Base-by-base conservation (phyloP, 2,888 invertebrate genomes). In the Drosophila cognata region DNA sequence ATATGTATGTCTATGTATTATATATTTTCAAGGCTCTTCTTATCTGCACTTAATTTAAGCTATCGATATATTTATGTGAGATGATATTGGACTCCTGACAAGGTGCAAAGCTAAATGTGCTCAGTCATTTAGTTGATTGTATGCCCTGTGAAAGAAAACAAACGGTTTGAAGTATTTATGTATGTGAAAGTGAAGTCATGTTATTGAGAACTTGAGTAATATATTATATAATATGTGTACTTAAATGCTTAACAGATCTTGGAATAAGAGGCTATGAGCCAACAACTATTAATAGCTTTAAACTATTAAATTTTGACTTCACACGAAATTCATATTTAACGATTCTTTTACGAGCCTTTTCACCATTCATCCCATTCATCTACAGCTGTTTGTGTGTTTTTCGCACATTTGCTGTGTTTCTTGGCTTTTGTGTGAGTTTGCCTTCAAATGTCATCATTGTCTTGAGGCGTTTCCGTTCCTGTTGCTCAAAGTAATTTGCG, bases 361-460 rank as follows among this genome's bases (percentile, higher is more conserved):
- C 13, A 21, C 3, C 13, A 6, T n/a, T n/a, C n/a, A n/a, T 21
- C 43, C 13, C 0, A 7, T 21, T 46, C 4, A 16, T 25, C 0
- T 21, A 21, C 21, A 43, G 11, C 18, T 61, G 18, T 35, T 35
- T 35, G 21, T 35, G 35, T 10, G 33, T 43, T 38, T 3, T 57
- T 46, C 41, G 13, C 63, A 71, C 60, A 58, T 60, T 56, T 59
- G 48, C 51, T 55, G 59, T 50, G 65, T 48, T 69, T 46, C 59
- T 55, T 66, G 76, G 36, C 43, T 51, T 59, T 71, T 71, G n/a
- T 59, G 36, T 38, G 41, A 31, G 59, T 38, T 38, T 36, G 77
- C 81, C 56, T 81, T 68, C 64, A 74, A 81, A 81, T 85, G 83
- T 79, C 74, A 59, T 70, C 71, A 74, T 85, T 84, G 85, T 85